phyloP scores from a whole-genome alignment of 2,113 vertebrate species.

The Catharus minimus region DNA sequence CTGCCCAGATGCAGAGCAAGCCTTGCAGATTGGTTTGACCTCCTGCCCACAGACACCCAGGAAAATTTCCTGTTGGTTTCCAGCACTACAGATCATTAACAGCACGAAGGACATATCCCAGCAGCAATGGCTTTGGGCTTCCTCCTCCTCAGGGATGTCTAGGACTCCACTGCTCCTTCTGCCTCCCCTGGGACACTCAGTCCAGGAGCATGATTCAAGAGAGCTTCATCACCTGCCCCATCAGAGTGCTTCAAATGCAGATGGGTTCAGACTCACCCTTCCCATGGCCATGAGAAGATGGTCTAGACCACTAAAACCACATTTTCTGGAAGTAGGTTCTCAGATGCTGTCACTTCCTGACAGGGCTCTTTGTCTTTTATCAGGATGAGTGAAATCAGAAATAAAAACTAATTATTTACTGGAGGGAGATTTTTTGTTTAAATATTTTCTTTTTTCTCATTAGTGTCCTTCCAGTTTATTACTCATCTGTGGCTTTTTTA shows the following conservation, averaged over 20 bases:
- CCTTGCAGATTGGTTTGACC: neutral
- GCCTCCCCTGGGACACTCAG: neutral
- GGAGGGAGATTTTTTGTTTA: neutral
- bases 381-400: neutral
- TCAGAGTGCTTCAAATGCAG: accelerated
- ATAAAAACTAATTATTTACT: constrained; percentile 46
- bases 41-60: neutral
- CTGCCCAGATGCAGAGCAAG: neutral
- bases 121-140: neutral
- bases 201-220: neutral
- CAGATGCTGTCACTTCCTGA: constrained; percentile 40
- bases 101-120: neutral
- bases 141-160: neutral
- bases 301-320: constrained; percentile 27
- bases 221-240: accelerated
- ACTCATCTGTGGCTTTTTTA: constrained; percentile 61
- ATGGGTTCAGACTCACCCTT: neutral
- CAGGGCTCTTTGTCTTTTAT: constrained; percentile 17
- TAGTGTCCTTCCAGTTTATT: constrained; percentile 52
- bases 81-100: neutral
- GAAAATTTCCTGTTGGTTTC: neutral
- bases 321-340: constrained; percentile 39
- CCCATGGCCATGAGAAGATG: neutral
- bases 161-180: neutral
- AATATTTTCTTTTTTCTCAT: constrained; percentile 39